Evolutionary conservation across 2,113 vertebrate species (phyloP).

Genomic region (Oncorhynchus tshawytscha): DNA sequence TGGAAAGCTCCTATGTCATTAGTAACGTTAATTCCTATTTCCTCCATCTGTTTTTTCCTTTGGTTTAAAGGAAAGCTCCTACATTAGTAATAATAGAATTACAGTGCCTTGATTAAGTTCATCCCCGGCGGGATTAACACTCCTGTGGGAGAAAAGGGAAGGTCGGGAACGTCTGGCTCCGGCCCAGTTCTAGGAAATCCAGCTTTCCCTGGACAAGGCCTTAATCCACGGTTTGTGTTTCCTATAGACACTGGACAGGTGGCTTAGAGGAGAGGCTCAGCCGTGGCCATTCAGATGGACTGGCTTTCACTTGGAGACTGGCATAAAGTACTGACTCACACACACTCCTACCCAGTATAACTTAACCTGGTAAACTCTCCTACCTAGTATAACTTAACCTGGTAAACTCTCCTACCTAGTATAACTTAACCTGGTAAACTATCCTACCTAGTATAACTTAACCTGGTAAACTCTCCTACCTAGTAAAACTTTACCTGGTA

Average conservation of each 20-base stretch:
- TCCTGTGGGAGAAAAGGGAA: constrained; percentile 22
- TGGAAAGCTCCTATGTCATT: too few species aligned
- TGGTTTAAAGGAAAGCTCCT: background rate
- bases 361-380: too few species aligned
- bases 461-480: too few species aligned
- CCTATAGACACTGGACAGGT: constrained; percentile 11
- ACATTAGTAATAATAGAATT: background rate
- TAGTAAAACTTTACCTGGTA: too few species aligned
- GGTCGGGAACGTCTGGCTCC: too few species aligned
- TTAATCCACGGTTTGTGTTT: constrained; percentile 47
- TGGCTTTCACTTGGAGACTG: background rate
- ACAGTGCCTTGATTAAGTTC: background rate
- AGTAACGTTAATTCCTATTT: too few species aligned
- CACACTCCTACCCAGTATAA: background rate
- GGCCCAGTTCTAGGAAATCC: constrained; percentile 36
- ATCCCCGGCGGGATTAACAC: constrained; percentile 26
- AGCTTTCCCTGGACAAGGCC: background rate
- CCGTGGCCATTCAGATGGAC: background rate
- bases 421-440: too few species aligned
- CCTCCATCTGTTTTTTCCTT: background rate
- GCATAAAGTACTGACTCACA: background rate
- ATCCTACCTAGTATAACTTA: too few species aligned
- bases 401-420: too few species aligned
- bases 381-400: too few species aligned
- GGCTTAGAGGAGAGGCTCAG: constrained; percentile 7